These are phyloP conservation scores for Peromyscus californicus DNA, from an alignment of 2,113 vertebrate species.

Conservation along the genomic window DNA sequence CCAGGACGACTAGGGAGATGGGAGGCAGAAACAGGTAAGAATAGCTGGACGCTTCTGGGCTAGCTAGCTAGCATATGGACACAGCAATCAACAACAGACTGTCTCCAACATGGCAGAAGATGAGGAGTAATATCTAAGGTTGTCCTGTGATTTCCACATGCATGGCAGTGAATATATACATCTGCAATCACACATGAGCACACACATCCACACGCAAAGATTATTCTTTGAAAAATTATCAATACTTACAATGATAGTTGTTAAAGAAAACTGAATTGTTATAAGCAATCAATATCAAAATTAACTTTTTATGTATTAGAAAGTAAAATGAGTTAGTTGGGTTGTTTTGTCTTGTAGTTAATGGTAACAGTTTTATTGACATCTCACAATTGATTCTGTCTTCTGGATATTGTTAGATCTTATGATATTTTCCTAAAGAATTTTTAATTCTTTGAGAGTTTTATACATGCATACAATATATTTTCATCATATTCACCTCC, in stretches of 20 bases:
- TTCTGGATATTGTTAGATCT: not conserved
- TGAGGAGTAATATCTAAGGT: too few relatives aligned
- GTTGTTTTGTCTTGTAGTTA: not conserved
- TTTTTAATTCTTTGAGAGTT: not conserved
- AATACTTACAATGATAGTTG: not conserved
- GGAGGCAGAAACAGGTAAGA: not conserved
- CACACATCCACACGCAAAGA: not conserved
- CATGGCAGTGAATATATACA: not conserved
- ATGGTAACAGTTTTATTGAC: not conserved
- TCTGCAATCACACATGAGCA: not conserved
- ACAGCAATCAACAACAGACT: not conserved
- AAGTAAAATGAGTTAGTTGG: not conserved
- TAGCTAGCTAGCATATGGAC: too few relatives aligned
- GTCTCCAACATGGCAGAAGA: not conserved
- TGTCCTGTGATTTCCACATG: not conserved
- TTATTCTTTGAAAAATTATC: not conserved
- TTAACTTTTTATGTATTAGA: not conserved
- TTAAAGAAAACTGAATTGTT: not conserved
- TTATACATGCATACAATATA: not conserved
- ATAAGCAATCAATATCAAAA: not conserved
- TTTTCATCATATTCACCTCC: not conserved
- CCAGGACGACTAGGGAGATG: not conserved
- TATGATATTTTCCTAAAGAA: not conserved
- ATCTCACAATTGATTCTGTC: not conserved
- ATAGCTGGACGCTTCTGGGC: not conserved